Evolutionary conservation across 2,888 invertebrate species (phyloP).

Genomic region (Atrina japonica): DNA sequence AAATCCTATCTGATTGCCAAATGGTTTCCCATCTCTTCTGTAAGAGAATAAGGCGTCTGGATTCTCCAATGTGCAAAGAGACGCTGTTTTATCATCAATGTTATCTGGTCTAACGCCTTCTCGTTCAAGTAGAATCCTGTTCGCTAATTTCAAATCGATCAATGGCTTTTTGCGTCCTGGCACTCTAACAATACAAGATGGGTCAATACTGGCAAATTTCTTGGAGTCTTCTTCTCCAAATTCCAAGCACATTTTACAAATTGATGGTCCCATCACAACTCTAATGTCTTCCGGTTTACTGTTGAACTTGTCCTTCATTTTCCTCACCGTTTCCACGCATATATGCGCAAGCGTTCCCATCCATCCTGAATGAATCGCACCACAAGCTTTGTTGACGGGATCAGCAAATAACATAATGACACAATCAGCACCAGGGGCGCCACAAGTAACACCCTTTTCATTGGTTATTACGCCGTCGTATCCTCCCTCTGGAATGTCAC

Average conservation of each 20-base stretch:
- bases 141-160: slow-evolving; percentile 57
- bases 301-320: slow-evolving; percentile 53
- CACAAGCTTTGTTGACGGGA: slow-evolving; percentile 53
- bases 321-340: slow-evolving; percentile 46
- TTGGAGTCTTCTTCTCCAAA: slow-evolving; percentile 42
- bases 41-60: slow-evolving; percentile 57
- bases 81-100: slow-evolving; percentile 53
- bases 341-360: slow-evolving; percentile 54
- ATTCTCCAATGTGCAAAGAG: slow-evolving; percentile 55
- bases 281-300: slow-evolving; percentile 48
- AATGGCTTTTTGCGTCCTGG: slow-evolving; percentile 17
- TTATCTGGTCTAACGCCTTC: slow-evolving; percentile 52
- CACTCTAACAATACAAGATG: slow-evolving; percentile 35
- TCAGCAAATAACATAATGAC: slow-evolving; percentile 60
- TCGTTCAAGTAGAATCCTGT: slow-evolving; percentile 51
- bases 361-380: slow-evolving; percentile 64
- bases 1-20: slow-evolving; percentile 67
- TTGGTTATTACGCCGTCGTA: slow-evolving; percentile 58
- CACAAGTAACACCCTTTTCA: slow-evolving; percentile 49
- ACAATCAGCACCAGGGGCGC: slow-evolving; percentile 67
- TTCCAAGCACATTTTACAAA: slow-evolving; percentile 50
- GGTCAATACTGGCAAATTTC: slow-evolving; percentile 46
- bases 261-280: slow-evolving; percentile 61
- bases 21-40: slow-evolving; percentile 57
- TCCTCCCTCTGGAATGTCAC: slow-evolving; percentile 40